Evolutionary conservation across 2,888 invertebrate species (phyloP), one percentile per base, ranked within the genome.

Genomic region (Holacanthella duospinosa): DNA sequence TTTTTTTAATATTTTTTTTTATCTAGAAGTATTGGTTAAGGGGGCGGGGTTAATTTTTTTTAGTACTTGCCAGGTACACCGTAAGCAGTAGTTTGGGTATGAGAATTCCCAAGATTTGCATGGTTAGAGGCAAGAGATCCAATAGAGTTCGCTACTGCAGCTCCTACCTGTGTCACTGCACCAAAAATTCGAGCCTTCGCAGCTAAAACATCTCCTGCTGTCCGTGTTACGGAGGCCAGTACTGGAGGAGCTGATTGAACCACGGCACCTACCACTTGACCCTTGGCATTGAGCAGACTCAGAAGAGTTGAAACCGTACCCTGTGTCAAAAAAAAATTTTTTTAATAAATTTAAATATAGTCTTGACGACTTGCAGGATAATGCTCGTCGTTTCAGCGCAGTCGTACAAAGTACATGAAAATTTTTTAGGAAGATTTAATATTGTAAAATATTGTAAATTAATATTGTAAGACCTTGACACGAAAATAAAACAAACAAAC

Each of bases 161-260:
- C 71, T 66, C 73, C 73, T 71, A 73, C 73, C 73, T 73, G 73
- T 65, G 73, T 73, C 59, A 73, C 73, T 57, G 73, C 73, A 62
- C 73, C 73, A 68, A 73, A 73, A 66, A 73, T 73, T 59, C 73
- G 60, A 43, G 73, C 73, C 61, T 73, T 73, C 63, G 73, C 73
- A 60, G 73, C 73, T 55, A 73, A 65, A 12, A 73, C 71, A 65
- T 73, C 73, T 60, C 73, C 73, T 58, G 73, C 73, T 25, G 73
- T 73, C 61, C 73, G 65, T 43, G 73, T 73, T n/a, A 73, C 71
- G 60, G 67, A 67, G 43, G 73, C 73, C 60, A 73, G 65, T 16
- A 73, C 73, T 69, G 73, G 73, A 54, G 73, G 73, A 55, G 73
- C 73, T 56, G 73, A 73, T 36, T 73, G 73, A 19, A 73, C 73